phyloP scores from a whole-genome alignment of 2,797 vertebrate species.

The Micropoecilia bifurca region DNA sequence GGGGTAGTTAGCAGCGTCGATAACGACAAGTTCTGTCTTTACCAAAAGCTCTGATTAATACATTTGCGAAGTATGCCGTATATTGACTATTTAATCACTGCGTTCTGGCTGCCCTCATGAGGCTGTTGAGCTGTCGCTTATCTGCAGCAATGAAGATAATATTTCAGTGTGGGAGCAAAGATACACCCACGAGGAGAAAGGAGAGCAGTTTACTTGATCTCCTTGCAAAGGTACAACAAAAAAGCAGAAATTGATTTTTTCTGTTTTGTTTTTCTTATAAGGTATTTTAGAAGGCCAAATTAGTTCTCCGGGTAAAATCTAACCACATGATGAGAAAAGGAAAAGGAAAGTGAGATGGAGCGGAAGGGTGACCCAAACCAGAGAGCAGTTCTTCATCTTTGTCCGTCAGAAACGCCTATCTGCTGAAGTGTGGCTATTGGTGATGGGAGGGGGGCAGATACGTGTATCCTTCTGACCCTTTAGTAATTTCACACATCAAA shows the following conservation, averaged over 20 bases:
- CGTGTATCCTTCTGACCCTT: conserved; percentile 69
- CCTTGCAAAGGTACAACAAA: conserved; percentile 28
- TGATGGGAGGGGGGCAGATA: conserved; percentile 69
- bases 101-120: conserved; percentile 48
- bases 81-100: conserved; percentile 59
- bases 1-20: conserved; percentile 68
- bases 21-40: conserved; percentile 56
- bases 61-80: conserved; percentile 49
- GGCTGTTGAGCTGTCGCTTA: conserved; percentile 39
- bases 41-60: conserved; percentile 65
- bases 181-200: conserved; percentile 18
- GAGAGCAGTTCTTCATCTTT: conserved; percentile 71
- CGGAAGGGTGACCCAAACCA: conserved; percentile 22
- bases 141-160: conserved; percentile 47
- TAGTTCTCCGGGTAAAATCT: conserved; percentile 50
- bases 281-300: conserved; percentile 55
- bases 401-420: conserved; percentile 74
- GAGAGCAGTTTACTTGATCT: conserved; percentile 44
- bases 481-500: conserved; percentile 79
- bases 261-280: conserved; percentile 62
- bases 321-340: conserved; percentile 43
- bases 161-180: conserved; percentile 39
- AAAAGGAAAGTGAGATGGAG: conserved; percentile 33
- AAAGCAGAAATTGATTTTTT: conserved; percentile 43
- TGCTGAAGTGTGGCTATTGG: conserved; percentile 63